Percentiles rank a stretch among this genome's conserved stretches.
Conservation (phyloP, 2,797 vertebrate species). For the Columba guinea region DNA sequence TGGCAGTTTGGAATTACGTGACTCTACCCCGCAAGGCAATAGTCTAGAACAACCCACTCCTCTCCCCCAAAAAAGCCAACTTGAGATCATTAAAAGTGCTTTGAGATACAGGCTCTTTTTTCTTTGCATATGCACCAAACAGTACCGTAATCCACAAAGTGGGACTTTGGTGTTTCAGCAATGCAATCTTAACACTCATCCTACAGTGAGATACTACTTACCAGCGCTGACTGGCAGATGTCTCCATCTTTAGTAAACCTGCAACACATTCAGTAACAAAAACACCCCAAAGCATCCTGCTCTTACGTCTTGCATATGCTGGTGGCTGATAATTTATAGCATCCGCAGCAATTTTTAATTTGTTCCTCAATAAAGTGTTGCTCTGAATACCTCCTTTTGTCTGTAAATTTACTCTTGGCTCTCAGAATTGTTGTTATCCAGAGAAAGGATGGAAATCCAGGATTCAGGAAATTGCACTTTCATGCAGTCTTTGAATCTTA, state of each 20-base stretch:
- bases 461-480: not conserved
- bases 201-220: not conserved
- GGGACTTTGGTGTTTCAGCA: not conserved
- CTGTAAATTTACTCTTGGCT: not conserved
- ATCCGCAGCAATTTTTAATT: not conserved
- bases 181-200: not conserved
- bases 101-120: not conserved
- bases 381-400: not conserved
- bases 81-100: accelerated
- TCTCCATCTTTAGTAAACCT: not conserved
- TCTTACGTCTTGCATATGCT: not conserved
- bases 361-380: not conserved
- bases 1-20: not conserved
- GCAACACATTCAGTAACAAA: not conserved
- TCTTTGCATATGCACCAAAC: accelerated
- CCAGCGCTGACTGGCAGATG: not conserved
- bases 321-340: not conserved
- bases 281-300: not conserved
- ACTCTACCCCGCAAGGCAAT: accelerated
- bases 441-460: not conserved
- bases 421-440: not conserved
- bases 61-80: not conserved
- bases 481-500: not conserved
- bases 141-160: not conserved
- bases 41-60: not conserved